Evolutionary conservation across 2,113 vertebrate species (phyloP).

Genomic region (Epinephelus cyanopodus): DNA sequence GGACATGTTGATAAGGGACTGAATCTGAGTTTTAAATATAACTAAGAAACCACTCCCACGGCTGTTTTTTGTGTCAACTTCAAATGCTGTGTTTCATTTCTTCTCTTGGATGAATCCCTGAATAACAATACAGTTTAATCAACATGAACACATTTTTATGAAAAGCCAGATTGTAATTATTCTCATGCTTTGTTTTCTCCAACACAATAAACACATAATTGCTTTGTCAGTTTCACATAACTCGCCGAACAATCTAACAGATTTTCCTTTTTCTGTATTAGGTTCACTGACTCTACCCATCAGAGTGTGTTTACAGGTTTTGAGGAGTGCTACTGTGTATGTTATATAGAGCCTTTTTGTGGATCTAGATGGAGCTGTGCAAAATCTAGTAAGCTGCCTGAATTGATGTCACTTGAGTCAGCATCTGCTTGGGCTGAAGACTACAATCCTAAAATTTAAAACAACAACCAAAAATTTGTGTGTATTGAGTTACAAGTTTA

Average conservation of each 20-base stretch:
- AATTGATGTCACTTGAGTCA: too few relatives aligned
- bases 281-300: neutral
- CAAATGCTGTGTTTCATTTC: neutral
- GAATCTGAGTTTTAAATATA: neutral
- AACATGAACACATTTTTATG: neutral
- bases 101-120: conserved; percentile 34
- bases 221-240: neutral
- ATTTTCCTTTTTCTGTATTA: neutral
- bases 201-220: neutral
- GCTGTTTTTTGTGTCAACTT: neutral
- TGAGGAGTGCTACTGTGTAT: neutral
- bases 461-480: neutral
- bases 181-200: conserved; percentile 14
- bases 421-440: neutral
- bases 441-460: neutral
- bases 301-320: neutral
- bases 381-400: neutral
- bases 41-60: neutral
- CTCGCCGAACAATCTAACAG: neutral
- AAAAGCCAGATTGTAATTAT: conserved; percentile 3
- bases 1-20: neutral
- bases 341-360: neutral
- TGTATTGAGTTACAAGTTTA: neutral
- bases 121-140: neutral
- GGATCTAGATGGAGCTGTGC: neutral